These are phyloP conservation scores for Quadroppia sp. DNA, from an alignment of 2,888 invertebrate species.

Conservation along the genomic window DNA sequence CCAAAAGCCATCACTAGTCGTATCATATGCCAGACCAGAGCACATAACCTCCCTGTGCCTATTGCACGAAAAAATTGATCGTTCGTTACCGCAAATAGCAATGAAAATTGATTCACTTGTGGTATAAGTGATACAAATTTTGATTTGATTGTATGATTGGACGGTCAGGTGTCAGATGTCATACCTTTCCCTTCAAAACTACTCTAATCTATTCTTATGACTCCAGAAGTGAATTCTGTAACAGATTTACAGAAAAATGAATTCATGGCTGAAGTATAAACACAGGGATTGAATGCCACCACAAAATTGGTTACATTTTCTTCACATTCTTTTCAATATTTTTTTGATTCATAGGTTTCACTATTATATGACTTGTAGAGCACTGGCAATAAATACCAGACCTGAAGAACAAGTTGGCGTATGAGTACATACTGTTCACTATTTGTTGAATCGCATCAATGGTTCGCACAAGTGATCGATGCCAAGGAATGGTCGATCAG, in stretches of 20 bases:
- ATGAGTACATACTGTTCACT: constrained; percentile 14
- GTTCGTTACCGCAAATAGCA: background rate
- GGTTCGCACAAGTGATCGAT: background rate
- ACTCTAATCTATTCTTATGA: background rate
- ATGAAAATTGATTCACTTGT: background rate
- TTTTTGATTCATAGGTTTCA: background rate
- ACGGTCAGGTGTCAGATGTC: background rate
- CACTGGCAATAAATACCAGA: background rate
- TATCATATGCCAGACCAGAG: background rate
- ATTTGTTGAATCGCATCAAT: constrained; percentile 25
- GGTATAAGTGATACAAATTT: constrained; percentile 29
- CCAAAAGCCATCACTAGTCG: background rate
- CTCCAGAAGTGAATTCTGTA: background rate
- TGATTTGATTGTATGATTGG: background rate
- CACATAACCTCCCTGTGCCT: background rate
- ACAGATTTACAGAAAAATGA: background rate
- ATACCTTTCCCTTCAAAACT: background rate
- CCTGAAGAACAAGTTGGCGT: background rate
- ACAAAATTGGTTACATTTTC: background rate
- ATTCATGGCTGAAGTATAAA: constrained; percentile 22
- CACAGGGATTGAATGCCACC: constrained; percentile 13
- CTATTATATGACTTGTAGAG: background rate
- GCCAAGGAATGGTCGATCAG: constrained; percentile 19
- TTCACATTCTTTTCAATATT: too few relatives aligned
- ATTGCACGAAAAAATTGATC: background rate